Evolutionary conservation across 2,113 vertebrate species (phyloP), one percentile per base, ranked within the genome.

Genomic region (Podarcis cretensis): DNA sequence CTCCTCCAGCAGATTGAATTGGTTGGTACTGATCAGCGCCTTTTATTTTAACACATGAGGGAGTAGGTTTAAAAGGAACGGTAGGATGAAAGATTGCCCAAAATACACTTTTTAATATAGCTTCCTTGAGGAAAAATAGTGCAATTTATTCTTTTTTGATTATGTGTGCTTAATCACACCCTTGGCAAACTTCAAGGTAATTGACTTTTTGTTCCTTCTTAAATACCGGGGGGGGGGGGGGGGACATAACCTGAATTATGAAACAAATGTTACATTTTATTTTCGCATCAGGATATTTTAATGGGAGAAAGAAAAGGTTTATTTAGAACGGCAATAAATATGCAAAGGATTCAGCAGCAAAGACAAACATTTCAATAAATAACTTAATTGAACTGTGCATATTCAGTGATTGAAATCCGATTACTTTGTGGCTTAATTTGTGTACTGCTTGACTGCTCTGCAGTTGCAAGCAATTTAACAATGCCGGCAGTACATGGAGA

Each of bases 351-450:
- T 93, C 93, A 89, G 89, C 84, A 90, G 91, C 92, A 87, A 95
- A 94, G 93, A 94, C 95, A 96, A 96, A 93, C 94, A 96, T 95
- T 91, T 96, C 95, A 96, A 95, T 96, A 97, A 97, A 97, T 96
- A 96, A 96, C 94, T 95, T 97, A 97, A 97, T 96, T 96, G 96
- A 97, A 96, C 94, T 97, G 95, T 96, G 97, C 96, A 95, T 96
- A 96, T 96, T 97, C 95, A 96, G 93, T 95, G 96, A 96, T 95
- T 96, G 97, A 96, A 97, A 96, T 94, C 95, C 96, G 96, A 96
- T 97, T 96, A 96, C 92, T 97, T 95, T 95, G 93, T 94, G 90
- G 89, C 93, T 97, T 97, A 96, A 97, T 97, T 96, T 96, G 95
- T 95, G 95, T 93, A 86, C 94, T 95, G 96, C 95, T 93, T 96